Base-by-base conservation (phyloP, 2,888 invertebrate genomes). In the Schizaphis graminum region DNA sequence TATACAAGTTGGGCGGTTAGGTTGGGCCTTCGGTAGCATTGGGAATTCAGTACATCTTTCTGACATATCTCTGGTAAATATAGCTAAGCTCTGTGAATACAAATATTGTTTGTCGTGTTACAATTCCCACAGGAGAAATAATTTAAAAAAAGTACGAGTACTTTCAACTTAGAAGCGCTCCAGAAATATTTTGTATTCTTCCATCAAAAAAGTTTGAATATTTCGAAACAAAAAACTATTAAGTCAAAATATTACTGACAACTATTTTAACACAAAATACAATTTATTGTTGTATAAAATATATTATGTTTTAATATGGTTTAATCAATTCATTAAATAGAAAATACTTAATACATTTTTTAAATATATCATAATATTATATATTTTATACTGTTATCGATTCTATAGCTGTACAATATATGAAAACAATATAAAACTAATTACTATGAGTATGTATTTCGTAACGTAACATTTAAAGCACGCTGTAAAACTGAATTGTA, bases 101-200 rank as follows among this genome's bases (percentile, higher is more conserved):
- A 88, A 88, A 89, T 88, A 92, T 88, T 87, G 57, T 92, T 91
- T 21, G 91, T 44, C 7, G 11, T 85, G n/a, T 91, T n/a, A 2
- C 53, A 21, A 91, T 56, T 91, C 91, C 91, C 85, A 21, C 8
- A 10, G 44, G 91, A 44, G 56, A 28, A 91, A 91, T 91, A 57
- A 85, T 91, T 85, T 91, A 85, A n/a, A 16, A 16, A 61, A 89
- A 89, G 35, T 77, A 21, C 35, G 77, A 35, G 77, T 49, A 67
- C 49, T 90, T 49, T 77, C 24, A 67, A 67, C 67, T 49, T 35
- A 90, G 67, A 90, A 77, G 57, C 57, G 28, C 5, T 26, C 24
- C 16, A 47, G 28, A 86, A 86, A 44, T 47, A 57, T 44, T 57
- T 28, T 89, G 44, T 57, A 57, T 57, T 11, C 16, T 89, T 35